Conservation (phyloP, 1,140 invertebrate species). For the Elymnias hypermnestra region DNA sequence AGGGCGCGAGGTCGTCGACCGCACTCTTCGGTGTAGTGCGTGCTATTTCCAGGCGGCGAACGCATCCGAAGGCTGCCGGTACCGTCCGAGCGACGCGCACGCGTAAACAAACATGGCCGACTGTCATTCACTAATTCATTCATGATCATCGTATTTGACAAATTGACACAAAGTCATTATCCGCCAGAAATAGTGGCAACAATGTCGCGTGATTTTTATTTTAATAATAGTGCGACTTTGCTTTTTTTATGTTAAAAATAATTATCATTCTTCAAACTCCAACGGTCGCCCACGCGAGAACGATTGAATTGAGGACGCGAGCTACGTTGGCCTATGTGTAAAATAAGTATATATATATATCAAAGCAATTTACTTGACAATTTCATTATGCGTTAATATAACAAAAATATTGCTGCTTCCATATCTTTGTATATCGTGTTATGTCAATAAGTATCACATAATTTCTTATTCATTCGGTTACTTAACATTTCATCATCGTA, state of each 20-base stretch:
- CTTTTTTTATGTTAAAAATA: too few relatives aligned
- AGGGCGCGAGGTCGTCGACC: constrained; percentile 64
- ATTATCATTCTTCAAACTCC: not conserved
- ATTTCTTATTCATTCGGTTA: too few relatives aligned
- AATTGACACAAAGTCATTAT: constrained; percentile 46
- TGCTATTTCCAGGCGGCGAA: constrained; percentile 67
- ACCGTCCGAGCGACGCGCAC: constrained; percentile 43
- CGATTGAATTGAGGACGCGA: too few relatives aligned
- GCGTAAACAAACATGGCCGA: constrained; percentile 72
- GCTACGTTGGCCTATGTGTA: too few relatives aligned
- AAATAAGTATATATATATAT: too few relatives aligned
- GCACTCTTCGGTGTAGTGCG: constrained; percentile 53
- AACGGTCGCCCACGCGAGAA: not conserved
- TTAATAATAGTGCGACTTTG: not conserved
- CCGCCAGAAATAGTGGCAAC: constrained; percentile 20
- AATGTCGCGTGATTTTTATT: constrained; percentile 3
- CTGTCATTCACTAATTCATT: constrained; percentile 74
- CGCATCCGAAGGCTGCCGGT: constrained; percentile 47
- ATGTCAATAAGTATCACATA: too few relatives aligned
- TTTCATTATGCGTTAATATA: too few relatives aligned
- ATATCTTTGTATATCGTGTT: too few relatives aligned
- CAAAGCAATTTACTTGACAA: too few relatives aligned
- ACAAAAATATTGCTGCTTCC: too few relatives aligned
- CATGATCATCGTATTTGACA: constrained; percentile 66
- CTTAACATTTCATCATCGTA: too few relatives aligned